Base-by-base conservation (phyloP, 2,797 vertebrate genomes). In the Choloepus didactylus region DNA sequence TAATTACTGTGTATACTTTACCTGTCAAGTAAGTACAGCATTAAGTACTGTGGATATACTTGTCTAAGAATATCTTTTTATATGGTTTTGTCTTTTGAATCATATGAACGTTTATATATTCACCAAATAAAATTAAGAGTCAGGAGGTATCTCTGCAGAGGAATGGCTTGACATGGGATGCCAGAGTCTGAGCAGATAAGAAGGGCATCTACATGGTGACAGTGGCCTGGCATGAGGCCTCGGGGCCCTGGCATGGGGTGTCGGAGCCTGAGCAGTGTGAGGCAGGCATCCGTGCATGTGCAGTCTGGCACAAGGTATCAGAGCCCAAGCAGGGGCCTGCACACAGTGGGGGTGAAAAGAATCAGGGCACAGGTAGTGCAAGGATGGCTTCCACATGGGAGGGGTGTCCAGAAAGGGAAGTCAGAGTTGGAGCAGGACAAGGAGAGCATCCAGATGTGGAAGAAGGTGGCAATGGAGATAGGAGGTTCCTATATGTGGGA, bases 101-200 rank as follows among this genome's bases (percentile, higher is more conserved):
- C 54, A 56, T 56, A 19, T 56, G 54, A 67, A 23, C 18, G n/a
- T 35, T 82, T 93, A 62, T 69, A 38, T 82, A 46, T 79, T 93
- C 21, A 70, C 80, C 85, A 91, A 35, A 41, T 82, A 92, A 62
- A 89, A 82, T 60, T 59, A 73, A 83, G 31, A 35, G 11, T 67
- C 21, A 83, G 9, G 41, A n/a, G 7, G 16, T 31, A 0, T 72
- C 25, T 91, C 41, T 67, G 6, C 21, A 77, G 11, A 93, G 27
- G 83, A 76, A 27, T 81, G 49, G 35, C 60, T 67, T 72, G 31
- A 19, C 3, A 8, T 44, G 18, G 15, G 54, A 56, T 19, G 18
- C 18, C 21, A 15, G 80, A 51, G 4, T 18, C 29, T 59, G 16
- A 49, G 23, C 18, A 29, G 4, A 44, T 5, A 29, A 75, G 16